Conservation (phyloP, 2,797 vertebrate genomes). For the Chiroxiphia lanceolata region DNA sequence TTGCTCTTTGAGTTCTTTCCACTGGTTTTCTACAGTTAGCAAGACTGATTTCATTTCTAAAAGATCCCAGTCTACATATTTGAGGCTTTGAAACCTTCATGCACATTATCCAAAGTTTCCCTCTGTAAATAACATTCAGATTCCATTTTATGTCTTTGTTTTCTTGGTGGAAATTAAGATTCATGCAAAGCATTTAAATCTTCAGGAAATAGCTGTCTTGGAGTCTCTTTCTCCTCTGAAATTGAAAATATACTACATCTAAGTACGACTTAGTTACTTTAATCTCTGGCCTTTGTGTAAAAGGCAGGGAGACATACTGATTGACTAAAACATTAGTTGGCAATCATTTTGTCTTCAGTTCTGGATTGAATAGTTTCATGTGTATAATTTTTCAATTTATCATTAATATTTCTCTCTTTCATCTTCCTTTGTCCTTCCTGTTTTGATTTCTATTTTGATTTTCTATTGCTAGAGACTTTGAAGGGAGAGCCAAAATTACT, state of each 20-base stretch:
- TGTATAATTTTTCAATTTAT: constrained; percentile 18
- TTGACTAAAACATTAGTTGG: constrained; percentile 21
- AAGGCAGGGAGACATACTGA: not conserved
- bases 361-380: not conserved
- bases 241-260: not conserved
- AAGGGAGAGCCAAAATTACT: constrained; percentile 33
- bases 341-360: constrained; percentile 23
- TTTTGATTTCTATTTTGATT: constrained; percentile 36
- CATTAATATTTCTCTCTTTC: constrained; percentile 29
- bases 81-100: not conserved
- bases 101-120: not conserved
- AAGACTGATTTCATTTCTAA: not conserved
- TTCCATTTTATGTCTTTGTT: not conserved
- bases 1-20: not conserved
- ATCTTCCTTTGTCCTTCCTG: constrained; percentile 38
- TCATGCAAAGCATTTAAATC: not conserved
- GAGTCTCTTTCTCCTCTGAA: not conserved
- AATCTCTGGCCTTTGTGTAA: not conserved
- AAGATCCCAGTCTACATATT: not conserved
- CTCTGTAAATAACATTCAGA: not conserved
- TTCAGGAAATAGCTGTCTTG: not conserved
- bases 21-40: not conserved
- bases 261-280: not conserved
- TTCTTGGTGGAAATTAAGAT: not conserved
- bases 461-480: constrained; percentile 21